phyloP scores from a whole-genome alignment of 2,797 vertebrate genomes.

The Scarus forsteni region DNA sequence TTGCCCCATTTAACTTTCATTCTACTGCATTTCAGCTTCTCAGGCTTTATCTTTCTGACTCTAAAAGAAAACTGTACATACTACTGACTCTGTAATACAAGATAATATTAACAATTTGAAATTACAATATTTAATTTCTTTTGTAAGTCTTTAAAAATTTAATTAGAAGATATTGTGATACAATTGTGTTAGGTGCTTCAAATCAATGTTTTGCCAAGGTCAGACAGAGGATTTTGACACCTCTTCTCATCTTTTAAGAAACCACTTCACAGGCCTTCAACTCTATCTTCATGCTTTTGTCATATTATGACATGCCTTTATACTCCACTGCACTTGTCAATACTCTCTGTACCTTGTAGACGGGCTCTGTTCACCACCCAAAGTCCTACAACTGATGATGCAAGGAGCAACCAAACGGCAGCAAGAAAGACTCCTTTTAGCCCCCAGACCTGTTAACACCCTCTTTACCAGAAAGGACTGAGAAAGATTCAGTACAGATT shows the following conservation, averaged over 20 bases:
- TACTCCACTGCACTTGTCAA: slow-evolving; percentile 39
- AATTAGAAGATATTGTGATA: background rate
- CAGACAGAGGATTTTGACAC: slow-evolving; percentile 2
- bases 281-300: slow-evolving; percentile 41
- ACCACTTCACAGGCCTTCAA: slow-evolving; percentile 11
- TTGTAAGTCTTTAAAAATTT: background rate
- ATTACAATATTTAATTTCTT: background rate
- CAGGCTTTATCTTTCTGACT: background rate
- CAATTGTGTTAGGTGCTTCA: background rate
- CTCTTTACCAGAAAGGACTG: slow-evolving; percentile 30
- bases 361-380: slow-evolving; percentile 33
- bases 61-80: background rate
- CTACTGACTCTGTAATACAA: background rate
- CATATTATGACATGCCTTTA: slow-evolving; percentile 36
- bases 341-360: slow-evolving; percentile 20
- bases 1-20: background rate
- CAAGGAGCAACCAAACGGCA: slow-evolving; percentile 49
- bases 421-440: slow-evolving; percentile 54
- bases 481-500: too few species aligned
- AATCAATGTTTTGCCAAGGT: slow-evolving; percentile 24
- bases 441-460: slow-evolving; percentile 32
- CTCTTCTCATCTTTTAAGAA: slow-evolving; percentile 19
- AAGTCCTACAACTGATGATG: slow-evolving; percentile 62
- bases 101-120: background rate
- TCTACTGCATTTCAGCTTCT: background rate